Evolutionary conservation across 2,888 invertebrate species (phyloP), one percentile per base, ranked within the genome.

Genomic region (Tipula lateralis): DNA sequence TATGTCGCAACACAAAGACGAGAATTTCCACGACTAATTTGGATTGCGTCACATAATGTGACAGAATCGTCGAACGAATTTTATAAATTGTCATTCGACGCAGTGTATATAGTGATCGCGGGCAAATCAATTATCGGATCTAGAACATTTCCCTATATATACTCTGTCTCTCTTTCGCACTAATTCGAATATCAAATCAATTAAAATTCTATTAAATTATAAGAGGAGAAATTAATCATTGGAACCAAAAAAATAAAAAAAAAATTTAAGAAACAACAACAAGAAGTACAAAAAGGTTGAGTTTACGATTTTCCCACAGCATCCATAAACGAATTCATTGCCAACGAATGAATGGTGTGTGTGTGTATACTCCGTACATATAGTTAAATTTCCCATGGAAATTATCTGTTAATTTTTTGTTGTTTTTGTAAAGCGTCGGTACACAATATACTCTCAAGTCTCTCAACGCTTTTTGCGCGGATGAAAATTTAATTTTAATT

Each of bases 311-410:
- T 66, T 66, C 66, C 66, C 66, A 66, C 66, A 66, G 66, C 66
- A 66, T 66, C 66, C 66, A 66, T 9, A 44, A 19, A 66, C 24
- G 66, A 24, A 66, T 66, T 66, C 66, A 66, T 24, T 66, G 66
- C 66, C 66, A 66, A 24, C 24, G 66, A 24, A 9, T 9, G 24
- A 66, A 66, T 66, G 36, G 9, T 44, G 2, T 44, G 16, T 36
- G 12, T 36, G 44, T 44, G 9, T n/a, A n/a, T n/a, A n/a, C n/a
- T n/a, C n/a, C n/a, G n/a, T n/a, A n/a, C 44, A 24, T 16, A 5
- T 50, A 50, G 66, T 66, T 66, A 24, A 66, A 66, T 66, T 66
- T 66, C 66, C 66, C 66, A 66, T 66, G 66, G 66, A 66, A 66
- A 66, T 66, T 19, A 66, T 66, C 13, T 66, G 66, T 66, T 24